phyloP scores from a whole-genome alignment of 1,140 invertebrate species.

The Tetramorium simillimum region DNA sequence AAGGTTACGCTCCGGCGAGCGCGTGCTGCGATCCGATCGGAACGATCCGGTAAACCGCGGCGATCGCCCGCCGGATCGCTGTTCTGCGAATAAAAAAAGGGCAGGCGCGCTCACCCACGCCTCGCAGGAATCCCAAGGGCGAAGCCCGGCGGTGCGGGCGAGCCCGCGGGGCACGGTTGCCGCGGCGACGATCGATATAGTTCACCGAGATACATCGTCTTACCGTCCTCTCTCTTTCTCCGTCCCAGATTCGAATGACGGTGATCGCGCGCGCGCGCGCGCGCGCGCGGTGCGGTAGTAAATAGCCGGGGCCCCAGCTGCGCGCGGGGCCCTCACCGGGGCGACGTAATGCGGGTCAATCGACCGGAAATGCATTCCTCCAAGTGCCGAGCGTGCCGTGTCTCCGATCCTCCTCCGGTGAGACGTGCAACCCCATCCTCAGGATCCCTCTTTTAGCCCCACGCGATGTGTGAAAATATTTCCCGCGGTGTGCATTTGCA shows the following conservation, averaged over 20 bases:
- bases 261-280: not conserved
- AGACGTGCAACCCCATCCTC: not conserved
- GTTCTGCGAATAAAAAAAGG: slow-evolving; percentile 65
- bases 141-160: slow-evolving; percentile 28
- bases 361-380: slow-evolving; percentile 44
- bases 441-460: not conserved
- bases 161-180: slow-evolving; percentile 32
- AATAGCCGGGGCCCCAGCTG: slow-evolving; percentile 60
- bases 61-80: slow-evolving; percentile 52
- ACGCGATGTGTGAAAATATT: slow-evolving; percentile 27
- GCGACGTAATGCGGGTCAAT: slow-evolving; percentile 69
- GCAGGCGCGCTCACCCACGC: slow-evolving; percentile 69
- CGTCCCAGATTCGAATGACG: slow-evolving; percentile 69
- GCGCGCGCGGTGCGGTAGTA: slow-evolving; percentile 42
- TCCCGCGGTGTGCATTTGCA: slow-evolving; percentile 20
- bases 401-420: not conserved
- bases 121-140: slow-evolving; percentile 72
- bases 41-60: slow-evolving; percentile 50
- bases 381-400: not conserved
- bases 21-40: slow-evolving; percentile 49
- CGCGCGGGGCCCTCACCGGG: slow-evolving; percentile 25
- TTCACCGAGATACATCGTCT: slow-evolving; percentile 58
- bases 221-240: slow-evolving; percentile 67
- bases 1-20: slow-evolving; percentile 46
- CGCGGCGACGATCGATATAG: slow-evolving; percentile 60